phyloP scores from a whole-genome alignment of 2,797 vertebrate genomes.

The Phylloscopus collybita region DNA sequence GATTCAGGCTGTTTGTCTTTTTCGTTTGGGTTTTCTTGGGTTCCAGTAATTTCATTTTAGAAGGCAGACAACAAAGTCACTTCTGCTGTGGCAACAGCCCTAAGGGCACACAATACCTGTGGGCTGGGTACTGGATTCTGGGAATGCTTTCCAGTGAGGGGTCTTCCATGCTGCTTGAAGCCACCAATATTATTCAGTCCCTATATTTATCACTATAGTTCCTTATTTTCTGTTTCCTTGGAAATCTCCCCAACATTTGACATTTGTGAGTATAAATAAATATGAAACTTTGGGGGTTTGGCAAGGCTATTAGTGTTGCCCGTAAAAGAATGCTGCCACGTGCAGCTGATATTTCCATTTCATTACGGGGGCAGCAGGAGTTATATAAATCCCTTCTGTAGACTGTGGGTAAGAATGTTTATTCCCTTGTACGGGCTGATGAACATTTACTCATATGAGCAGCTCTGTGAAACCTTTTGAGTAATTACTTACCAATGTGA shows the following conservation, averaged over 20 bases:
- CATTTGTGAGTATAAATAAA: not conserved
- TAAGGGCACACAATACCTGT: not conserved
- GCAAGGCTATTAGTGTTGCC: not conserved
- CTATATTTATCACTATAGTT: not conserved
- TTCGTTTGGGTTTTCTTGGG: not conserved
- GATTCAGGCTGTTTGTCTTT: not conserved
- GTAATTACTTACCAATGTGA: not conserved
- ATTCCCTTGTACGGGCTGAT: not conserved
- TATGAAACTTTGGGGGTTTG: not conserved
- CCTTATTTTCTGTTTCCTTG: not conserved
- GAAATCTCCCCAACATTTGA: not conserved
- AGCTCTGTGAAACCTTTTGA: not conserved
- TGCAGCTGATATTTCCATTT: conserved; percentile 27
- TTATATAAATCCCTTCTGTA: conserved; percentile 11
- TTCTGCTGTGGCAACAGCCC: not conserved
- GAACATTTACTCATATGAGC: not conserved
- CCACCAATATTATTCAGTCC: not conserved
- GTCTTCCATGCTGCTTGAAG: not conserved
- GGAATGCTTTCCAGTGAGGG: not conserved
- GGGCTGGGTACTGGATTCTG: not conserved
- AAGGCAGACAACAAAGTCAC: not conserved
- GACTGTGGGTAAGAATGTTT: conserved; percentile 2
- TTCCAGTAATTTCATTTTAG: not conserved
- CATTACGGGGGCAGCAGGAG: not conserved
- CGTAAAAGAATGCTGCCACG: not conserved